Evolutionary conservation across 2,113 vertebrate genomes (phyloP).

Genomic region (Pelobates fuscus): DNA sequence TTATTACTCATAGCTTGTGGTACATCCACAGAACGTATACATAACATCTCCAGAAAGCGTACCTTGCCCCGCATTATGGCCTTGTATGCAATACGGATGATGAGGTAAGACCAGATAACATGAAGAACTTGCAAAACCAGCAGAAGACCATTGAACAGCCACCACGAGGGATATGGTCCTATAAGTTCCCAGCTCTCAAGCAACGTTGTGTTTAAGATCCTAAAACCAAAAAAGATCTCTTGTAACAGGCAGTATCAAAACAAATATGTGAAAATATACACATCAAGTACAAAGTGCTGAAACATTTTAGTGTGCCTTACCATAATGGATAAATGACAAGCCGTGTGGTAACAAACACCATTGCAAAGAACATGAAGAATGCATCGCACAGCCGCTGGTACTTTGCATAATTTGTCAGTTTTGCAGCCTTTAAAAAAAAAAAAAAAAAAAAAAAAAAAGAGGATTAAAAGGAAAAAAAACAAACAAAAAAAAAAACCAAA

Average conservation of each 20-base stretch:
- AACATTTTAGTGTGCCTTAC: constrained; percentile 67
- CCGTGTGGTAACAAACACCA: constrained; percentile 84
- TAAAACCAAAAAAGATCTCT: constrained; percentile 53
- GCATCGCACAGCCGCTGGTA: constrained; percentile 88
- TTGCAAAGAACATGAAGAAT: constrained; percentile 86
- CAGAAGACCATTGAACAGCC: constrained; percentile 89
- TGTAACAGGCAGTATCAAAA: background rate
- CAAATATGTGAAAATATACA: background rate
- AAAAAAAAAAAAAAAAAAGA: background rate
- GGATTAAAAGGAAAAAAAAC: too few relatives aligned
- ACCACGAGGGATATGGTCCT: constrained; percentile 92
- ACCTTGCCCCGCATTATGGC: constrained; percentile 90
- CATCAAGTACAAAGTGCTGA: background rate
- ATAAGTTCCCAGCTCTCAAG: constrained; percentile 95
- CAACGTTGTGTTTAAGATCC: constrained; percentile 90
- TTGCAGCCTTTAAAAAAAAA: constrained; percentile 79
- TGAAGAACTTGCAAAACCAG: constrained; percentile 85
- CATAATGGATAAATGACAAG: constrained; percentile 89
- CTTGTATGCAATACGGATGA: constrained; percentile 85
- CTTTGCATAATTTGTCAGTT: constrained; percentile 94
- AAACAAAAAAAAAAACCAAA: too few relatives aligned
- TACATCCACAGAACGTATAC: background rate
- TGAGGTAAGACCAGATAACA: constrained; percentile 94
- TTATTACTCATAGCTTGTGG: background rate
- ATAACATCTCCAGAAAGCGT: constrained; percentile 32